Base-by-base conservation (phyloP, 1,140 invertebrate species). In the Euschistus heros region DNA sequence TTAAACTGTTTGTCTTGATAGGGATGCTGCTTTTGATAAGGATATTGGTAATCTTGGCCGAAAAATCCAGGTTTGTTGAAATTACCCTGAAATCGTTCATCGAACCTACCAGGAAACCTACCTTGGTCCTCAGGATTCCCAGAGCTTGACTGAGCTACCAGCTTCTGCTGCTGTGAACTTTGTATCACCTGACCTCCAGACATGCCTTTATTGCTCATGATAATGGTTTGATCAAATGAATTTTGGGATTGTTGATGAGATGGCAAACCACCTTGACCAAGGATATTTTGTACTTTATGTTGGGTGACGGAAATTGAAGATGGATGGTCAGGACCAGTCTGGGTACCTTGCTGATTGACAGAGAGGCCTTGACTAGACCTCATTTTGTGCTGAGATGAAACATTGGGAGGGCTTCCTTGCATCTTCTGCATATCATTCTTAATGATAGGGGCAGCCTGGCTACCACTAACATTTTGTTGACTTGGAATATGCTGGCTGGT, bases 1-100 rank as follows among this genome's bases (percentile, higher is more conserved):
- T 20, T 24, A 26, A 57, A 57, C 54, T 57, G 54, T 24, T 57
- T 57, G 4, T 57, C 54, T 57, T 57, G 54, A 26, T 24, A 57
- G 0, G 18, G 54, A 26, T 26, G 15, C 14, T 57, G 54, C 4
- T 26, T 26, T 26, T 57, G 24, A 57, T 57, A 57, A 24, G 20
- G 20, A 27, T 10, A 57, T 17, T 26, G 18, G 24, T 24, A 57
- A 26, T 57, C 54, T 26, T 57, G 54, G 4, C 54, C 54, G 26
- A 24, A 57, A 26, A 57, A 57, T 4, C 54, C 54, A 24, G 54
- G 22, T 57, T 57, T 27, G 18, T 26, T 5, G 24, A 10, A 57
- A 57, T 57, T 57, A 17, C 54, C 24, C 24, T 57, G 54, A 14
- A 57, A 57, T 22, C 4, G 22, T 26, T 57, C 54, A 7, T 57